These are phyloP conservation scores for Cairina moschata DNA, from an alignment of 2,113 vertebrate species.

Conservation along the genomic window DNA sequence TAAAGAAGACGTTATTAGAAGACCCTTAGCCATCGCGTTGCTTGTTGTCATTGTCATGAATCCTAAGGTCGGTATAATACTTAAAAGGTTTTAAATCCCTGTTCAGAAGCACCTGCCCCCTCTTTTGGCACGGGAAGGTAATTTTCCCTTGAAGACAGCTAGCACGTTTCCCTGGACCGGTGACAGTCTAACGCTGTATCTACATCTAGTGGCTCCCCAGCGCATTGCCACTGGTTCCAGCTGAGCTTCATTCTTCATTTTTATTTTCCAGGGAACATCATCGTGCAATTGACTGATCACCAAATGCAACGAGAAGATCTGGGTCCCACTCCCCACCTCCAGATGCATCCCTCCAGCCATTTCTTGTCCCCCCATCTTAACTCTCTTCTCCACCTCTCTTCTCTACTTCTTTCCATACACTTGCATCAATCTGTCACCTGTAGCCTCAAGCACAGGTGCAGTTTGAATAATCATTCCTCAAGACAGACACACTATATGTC, in stretches of 20 bases:
- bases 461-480: not conserved
- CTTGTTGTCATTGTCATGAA: not conserved
- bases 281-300: not conserved
- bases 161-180: not conserved
- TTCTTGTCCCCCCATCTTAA: not conserved
- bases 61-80: not conserved
- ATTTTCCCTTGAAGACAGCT: not conserved
- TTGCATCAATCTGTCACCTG: not conserved
- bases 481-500: not conserved
- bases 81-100: not conserved
- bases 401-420: no score
- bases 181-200: constrained; percentile 33
- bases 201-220: constrained; percentile 61
- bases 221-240: not conserved
- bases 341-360: not conserved
- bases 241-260: not conserved
- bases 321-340: not conserved
- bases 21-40: not conserved
- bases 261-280: not conserved
- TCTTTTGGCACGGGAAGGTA: constrained; percentile 8
- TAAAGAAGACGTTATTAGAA: not conserved
- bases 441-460: not conserved
- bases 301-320: not conserved
- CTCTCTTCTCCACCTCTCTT: not conserved
- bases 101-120: constrained; percentile 20